Evolutionary conservation across 2,888 invertebrate species (phyloP).

Genomic region (Sinelater perroti): DNA sequence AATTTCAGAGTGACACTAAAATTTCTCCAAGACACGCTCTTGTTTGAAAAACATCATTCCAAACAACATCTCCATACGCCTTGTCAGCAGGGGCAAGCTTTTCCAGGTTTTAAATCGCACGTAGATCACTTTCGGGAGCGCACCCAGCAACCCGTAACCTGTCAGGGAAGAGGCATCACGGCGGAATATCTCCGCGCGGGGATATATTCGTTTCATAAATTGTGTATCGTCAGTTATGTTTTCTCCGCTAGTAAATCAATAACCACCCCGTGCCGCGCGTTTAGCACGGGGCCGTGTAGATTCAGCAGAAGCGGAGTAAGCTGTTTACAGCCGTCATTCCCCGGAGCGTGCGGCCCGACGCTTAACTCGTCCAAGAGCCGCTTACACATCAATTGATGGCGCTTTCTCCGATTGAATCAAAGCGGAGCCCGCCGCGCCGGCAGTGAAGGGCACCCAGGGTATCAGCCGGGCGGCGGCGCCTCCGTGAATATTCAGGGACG

Average conservation of each 20-base stretch:
- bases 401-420: no score
- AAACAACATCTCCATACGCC: no score
- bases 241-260: slow-evolving; percentile 28
- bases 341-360: slow-evolving; percentile 15
- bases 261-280: slow-evolving; percentile 15
- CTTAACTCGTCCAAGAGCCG: no score
- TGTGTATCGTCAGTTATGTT: slow-evolving; percentile 24
- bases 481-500: slow-evolving; percentile 5
- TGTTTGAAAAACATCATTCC: no score
- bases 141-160: slow-evolving; percentile 25
- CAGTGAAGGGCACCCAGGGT: no score
- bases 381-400: no score
- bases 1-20: no score
- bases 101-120: neutral
- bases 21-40: no score
- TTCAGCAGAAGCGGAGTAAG: slow-evolving; percentile 28
- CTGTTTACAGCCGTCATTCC: slow-evolving; percentile 26
- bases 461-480: no score
- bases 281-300: slow-evolving; percentile 7
- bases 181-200: slow-evolving; percentile 25
- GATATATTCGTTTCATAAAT: slow-evolving; percentile 32
- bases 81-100: no score
- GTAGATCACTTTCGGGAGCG: slow-evolving; percentile 7
- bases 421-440: no score
- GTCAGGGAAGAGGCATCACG: slow-evolving; percentile 14